Evolutionary conservation across 2,888 invertebrate species (phyloP).

Genomic region (Chrysodeixis includens): DNA sequence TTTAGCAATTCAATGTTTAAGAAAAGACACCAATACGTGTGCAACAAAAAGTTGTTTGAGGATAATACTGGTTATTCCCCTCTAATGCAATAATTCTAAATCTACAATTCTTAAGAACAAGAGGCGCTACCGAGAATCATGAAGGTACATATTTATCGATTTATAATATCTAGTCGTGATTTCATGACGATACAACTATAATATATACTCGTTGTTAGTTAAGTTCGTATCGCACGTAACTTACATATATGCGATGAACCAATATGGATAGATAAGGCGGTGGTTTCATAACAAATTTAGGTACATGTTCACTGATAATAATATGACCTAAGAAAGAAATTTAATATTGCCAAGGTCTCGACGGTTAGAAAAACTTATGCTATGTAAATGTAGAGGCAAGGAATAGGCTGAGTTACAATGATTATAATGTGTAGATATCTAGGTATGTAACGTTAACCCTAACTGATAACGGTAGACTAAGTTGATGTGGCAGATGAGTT

Average conservation of each 20-base stretch:
- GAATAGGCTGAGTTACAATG: not conserved
- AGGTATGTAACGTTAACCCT: not conserved
- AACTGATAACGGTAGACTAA: not conserved
- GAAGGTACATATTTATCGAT: constrained; percentile 15
- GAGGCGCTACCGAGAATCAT: constrained; percentile 30
- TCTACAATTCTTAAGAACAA: constrained; percentile 30
- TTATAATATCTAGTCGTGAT: constrained; percentile 13
- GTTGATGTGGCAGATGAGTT: constrained; percentile 4
- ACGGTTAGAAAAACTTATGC: constrained; percentile 10
- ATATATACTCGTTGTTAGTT: constrained; percentile 19
- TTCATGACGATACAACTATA: constrained; percentile 6
- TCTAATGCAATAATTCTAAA: constrained; percentile 27
- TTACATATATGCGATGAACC: constrained; percentile 20
- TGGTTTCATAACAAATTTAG: constrained; percentile 19
- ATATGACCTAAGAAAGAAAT: constrained; percentile 8
- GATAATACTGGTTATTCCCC: constrained; percentile 35
- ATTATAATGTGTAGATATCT: not conserved
- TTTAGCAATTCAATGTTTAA: constrained; percentile 44
- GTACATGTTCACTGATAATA: not conserved
- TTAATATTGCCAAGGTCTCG: constrained; percentile 16
- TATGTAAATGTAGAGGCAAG: not conserved
- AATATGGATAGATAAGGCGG: constrained; percentile 21
- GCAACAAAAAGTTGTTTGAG: constrained; percentile 10
- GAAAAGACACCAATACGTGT: constrained; percentile 30
- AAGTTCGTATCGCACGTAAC: constrained; percentile 3